A percentile compares a stretch with the other conserved stretches of the same genome.
These are phyloP conservation scores for Luffia ferchaultella DNA, from an alignment of 2,888 invertebrate genomes.

Conservation along the genomic window DNA sequence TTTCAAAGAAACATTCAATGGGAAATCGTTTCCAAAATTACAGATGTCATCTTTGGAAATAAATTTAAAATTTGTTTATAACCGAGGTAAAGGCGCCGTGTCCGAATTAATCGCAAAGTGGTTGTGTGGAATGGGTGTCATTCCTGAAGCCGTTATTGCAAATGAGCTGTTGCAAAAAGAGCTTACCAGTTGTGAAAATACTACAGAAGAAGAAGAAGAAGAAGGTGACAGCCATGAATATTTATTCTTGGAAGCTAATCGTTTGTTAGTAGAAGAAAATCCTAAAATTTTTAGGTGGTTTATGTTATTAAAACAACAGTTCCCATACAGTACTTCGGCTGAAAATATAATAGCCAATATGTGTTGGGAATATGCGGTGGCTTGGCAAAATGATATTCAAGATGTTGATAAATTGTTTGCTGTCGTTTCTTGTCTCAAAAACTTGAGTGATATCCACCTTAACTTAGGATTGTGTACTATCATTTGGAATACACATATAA, in stretches of 20 bases:
- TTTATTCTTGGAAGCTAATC: conserved; percentile 40
- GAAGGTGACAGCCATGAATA: conserved; percentile 32
- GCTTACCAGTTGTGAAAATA: not conserved
- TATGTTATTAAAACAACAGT: conserved; percentile 74
- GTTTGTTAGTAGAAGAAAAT: conserved; percentile 40
- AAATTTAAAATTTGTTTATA: conserved; percentile 72
- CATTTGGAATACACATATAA: conserved; percentile 90
- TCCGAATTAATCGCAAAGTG: conserved; percentile 90
- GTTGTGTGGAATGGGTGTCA: conserved; percentile 77
- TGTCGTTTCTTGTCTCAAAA: conserved; percentile 73
- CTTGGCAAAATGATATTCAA: conserved; percentile 83
- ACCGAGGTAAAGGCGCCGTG: conserved; percentile 80
- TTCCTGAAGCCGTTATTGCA: conserved; percentile 69
- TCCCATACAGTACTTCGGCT: conserved; percentile 85
- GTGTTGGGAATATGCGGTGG: conserved; percentile 90
- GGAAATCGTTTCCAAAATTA: conserved; percentile 58
- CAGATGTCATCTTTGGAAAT: conserved; percentile 64
- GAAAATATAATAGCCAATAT: conserved; percentile 85
- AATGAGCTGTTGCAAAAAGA: conserved; percentile 42
- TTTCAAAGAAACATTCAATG: conserved; percentile 45
- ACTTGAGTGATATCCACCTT: conserved; percentile 71
- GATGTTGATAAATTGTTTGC: conserved; percentile 72
- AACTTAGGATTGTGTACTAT: conserved; percentile 83
- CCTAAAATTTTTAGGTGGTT: conserved; percentile 68
- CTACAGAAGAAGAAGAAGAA: conserved; percentile 26